phyloP scores from a whole-genome alignment of 2,113 vertebrate species.

The Corythaixoides concolor region DNA sequence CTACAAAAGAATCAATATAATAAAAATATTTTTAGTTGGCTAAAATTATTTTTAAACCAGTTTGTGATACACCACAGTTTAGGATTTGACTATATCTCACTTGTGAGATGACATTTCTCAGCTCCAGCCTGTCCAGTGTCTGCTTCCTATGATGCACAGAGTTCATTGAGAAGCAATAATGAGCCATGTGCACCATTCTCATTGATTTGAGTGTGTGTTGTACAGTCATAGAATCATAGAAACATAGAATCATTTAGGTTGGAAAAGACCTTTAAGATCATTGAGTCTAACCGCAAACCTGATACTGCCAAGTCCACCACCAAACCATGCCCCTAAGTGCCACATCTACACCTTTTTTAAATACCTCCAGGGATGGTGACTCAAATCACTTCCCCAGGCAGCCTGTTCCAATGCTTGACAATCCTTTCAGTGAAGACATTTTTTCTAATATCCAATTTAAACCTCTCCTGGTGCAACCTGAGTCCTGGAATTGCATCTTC shows the following conservation, averaged over 20 bases:
- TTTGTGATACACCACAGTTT: not conserved
- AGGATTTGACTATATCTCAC: not conserved
- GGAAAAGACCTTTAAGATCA: too few relatives aligned
- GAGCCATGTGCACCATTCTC: rapidly evolving
- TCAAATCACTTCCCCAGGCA: too few relatives aligned
- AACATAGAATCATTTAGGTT: too few relatives aligned
- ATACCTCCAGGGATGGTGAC: too few relatives aligned
- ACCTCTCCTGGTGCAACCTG: not conserved
- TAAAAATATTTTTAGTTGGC: not conserved
- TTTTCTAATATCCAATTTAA: not conserved
- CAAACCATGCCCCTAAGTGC: too few relatives aligned
- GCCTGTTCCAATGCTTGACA: too few relatives aligned
- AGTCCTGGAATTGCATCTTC: not conserved
- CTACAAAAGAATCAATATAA: not conserved
- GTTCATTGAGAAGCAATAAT: not conserved
- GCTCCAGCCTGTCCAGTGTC: not conserved
- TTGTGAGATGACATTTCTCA: not conserved
- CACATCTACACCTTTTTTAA: too few relatives aligned
- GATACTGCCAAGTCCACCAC: too few relatives aligned
- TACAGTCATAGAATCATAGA: not conserved
- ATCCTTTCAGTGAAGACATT: not conserved
- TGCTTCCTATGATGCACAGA: not conserved
- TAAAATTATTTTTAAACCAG: not conserved
- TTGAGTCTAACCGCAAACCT: too few relatives aligned
- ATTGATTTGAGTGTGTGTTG: not conserved